A percentile compares a stretch with the other conserved stretches of the same genome.
Conservation (phyloP, 2,888 invertebrate species). For the Helleia helle region DNA sequence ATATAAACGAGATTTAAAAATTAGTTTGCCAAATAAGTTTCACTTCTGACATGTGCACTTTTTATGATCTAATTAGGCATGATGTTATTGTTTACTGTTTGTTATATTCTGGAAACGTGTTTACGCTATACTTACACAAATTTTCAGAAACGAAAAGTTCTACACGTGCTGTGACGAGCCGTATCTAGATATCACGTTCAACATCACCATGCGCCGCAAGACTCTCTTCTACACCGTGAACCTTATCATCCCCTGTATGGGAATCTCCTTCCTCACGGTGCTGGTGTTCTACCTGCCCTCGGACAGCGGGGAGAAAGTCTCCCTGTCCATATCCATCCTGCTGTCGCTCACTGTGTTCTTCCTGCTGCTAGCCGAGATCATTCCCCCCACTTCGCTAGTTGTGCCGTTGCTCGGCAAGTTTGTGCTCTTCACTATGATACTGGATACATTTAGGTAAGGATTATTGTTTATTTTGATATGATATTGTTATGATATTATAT, state of each 20-base stretch:
- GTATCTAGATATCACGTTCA: constrained; percentile 96
- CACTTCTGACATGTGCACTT: too few species aligned
- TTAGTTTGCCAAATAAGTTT: too few species aligned
- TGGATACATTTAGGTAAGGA: constrained; percentile 91
- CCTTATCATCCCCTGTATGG: constrained; percentile 97
- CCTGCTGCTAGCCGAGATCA: constrained; percentile 80
- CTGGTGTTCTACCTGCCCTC: constrained; percentile 98
- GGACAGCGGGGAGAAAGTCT: constrained; percentile 98
- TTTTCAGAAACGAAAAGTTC: constrained; percentile 88
- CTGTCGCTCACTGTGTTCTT: constrained; percentile 97
- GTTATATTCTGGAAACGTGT: too few species aligned
- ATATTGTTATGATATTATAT: too few species aligned
- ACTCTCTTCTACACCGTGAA: constrained; percentile 98
- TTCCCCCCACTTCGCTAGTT: constrained; percentile 89
- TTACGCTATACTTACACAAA: too few species aligned
- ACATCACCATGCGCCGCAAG: constrained; percentile 96
- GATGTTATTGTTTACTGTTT: too few species aligned
- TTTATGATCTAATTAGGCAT: too few species aligned
- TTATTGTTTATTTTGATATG: too few species aligned
- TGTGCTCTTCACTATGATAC: constrained; percentile 96
- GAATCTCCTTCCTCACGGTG: constrained; percentile 96
- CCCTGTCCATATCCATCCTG: constrained; percentile 95
- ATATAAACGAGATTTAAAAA: too few species aligned
- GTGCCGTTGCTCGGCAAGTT: constrained; percentile 95
- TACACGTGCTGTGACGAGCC: constrained; percentile 98